Percentiles rank a stretch among this genome's conserved stretches.
phyloP scores from a whole-genome alignment of 2,113 vertebrate species.

The Pangasianodon hypophthalmus region DNA sequence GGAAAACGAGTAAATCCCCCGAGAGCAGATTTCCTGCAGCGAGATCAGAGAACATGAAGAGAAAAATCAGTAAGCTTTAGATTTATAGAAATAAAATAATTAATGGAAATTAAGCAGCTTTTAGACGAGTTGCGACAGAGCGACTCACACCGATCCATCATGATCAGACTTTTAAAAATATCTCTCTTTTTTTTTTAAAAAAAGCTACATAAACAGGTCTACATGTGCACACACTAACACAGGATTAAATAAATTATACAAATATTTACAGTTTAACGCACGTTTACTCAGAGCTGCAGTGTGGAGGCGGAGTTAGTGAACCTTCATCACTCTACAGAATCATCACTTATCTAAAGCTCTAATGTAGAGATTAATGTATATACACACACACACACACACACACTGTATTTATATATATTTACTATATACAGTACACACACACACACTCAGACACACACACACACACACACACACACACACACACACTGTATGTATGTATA shows the following conservation, averaged over 20 bases:
- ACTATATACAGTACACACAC: neutral
- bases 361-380: neutral
- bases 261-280: neutral
- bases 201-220: too few relatives aligned
- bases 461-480: neutral
- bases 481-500: neutral
- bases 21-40: slow-evolving; percentile 70
- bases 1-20: slow-evolving; percentile 68
- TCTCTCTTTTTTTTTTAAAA: too few relatives aligned
- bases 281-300: too few relatives aligned
- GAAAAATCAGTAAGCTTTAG: slow-evolving; percentile 88
- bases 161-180: neutral
- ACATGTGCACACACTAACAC: too few relatives aligned
- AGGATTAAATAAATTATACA: too few relatives aligned
- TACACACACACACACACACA: neutral
- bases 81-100: neutral
- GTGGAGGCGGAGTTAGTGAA: neutral
- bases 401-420: too few relatives aligned
- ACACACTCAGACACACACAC: neutral
- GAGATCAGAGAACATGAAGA: slow-evolving; percentile 79
- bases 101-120: neutral
- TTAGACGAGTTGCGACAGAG: neutral
- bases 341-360: neutral
- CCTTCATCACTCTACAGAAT: neutral
- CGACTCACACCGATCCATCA: neutral